Evolutionary conservation across 2,888 invertebrate species (phyloP).

Genomic region (Empis stercorea): DNA sequence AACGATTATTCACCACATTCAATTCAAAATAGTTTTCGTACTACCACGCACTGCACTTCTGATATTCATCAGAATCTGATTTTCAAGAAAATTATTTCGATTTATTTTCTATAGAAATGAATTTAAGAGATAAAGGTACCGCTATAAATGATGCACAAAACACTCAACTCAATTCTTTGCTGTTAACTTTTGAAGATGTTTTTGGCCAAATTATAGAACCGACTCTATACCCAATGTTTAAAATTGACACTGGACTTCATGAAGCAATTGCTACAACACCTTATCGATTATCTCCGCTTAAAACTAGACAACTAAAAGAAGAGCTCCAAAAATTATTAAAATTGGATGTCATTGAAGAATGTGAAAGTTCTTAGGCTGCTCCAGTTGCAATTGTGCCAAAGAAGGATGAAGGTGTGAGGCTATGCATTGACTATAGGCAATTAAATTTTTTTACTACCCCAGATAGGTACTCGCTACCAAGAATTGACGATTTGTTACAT

Average conservation of each 20-base stretch:
- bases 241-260: slow-evolving; percentile 19
- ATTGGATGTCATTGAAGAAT: slow-evolving; percentile 25
- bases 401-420: slow-evolving; percentile 18
- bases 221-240: slow-evolving; percentile 10
- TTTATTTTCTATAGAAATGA: background rate
- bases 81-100: background rate
- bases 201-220: background rate
- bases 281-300: slow-evolving; percentile 20
- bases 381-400: slow-evolving; percentile 27
- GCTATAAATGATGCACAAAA: background rate
- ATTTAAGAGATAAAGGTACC: background rate
- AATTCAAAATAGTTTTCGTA: background rate
- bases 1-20: slow-evolving; percentile 4
- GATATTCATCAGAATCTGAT: background rate
- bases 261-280: slow-evolving; percentile 22
- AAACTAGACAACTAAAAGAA: slow-evolving; percentile 2
- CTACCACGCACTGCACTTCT: background rate
- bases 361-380: slow-evolving; percentile 27
- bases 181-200: background rate
- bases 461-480: slow-evolving; percentile 13
- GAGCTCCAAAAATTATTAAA: slow-evolving; percentile 22
- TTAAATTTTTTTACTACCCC: slow-evolving; percentile 18
- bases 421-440: slow-evolving; percentile 28
- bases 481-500: slow-evolving; percentile 9
- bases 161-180: background rate